Base-by-base conservation (phyloP, 2,888 invertebrate genomes). In the Ecliptopera silaceata region DNA sequence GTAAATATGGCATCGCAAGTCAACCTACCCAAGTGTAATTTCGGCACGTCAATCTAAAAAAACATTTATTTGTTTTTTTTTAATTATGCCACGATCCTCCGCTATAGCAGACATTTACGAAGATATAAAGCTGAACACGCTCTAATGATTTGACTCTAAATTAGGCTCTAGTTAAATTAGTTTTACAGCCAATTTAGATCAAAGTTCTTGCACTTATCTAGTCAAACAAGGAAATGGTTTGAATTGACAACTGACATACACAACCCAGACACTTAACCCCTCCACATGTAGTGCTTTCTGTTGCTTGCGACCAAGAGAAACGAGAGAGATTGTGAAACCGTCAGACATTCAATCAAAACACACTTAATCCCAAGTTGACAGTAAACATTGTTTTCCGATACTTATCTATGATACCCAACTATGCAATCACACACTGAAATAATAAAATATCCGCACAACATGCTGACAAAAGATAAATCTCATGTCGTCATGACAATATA, bases 211-310 rank as follows among this genome's bases (percentile, higher is more conserved):
- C 32, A 8, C 47, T 45, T 26, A 36, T 4, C 48, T 43, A 39
- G 48, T 39, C 18, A 56, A 53, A 62, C 54, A 43, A 58, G 56
- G 56, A 60, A 56, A 17, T 43, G 49, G 15, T 31, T 36, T 34
- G 22, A 53, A 58, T 56, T 62, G 56, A 60, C 62, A 54, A 48
- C 45, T 26, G 54, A 53, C 53, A 53, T 55, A 41, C 52, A 26
- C 13, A 2, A 36, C 39, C 22, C 36, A 42, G 36, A 32, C 50
- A 45, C 44, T 53, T 41, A 52, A 46, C 55, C 43, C 20, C 18
- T n/a, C 59, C 59, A 22, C 53, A 29, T 11, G 47, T 36, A 26
- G n/a, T 17, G n/a, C 13, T 26, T 50, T 46, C 13, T 17, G 20
- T 22, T 48, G 4, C 26, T 31, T 48, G 29, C 31, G 18, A 38